Evolutionary conservation across 2,888 invertebrate genomes (phyloP).

Genomic region (Idaea biselata): DNA sequence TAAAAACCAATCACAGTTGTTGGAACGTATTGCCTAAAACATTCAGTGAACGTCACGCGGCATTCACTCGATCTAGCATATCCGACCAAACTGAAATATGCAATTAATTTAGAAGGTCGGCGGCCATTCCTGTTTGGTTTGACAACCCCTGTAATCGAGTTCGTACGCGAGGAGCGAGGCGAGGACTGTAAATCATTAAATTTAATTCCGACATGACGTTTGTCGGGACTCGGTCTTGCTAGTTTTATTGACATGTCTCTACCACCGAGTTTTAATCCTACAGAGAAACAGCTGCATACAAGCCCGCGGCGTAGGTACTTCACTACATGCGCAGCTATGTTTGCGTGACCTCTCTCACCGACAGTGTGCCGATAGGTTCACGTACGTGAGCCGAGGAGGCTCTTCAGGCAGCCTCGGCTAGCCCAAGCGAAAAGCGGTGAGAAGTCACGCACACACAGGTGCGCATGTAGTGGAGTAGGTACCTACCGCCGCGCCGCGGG

Average conservation of each 20-base stretch:
- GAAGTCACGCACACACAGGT: no score
- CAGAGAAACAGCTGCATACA: no score
- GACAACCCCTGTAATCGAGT: conserved; percentile 54
- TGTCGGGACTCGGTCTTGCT: conserved; percentile 38
- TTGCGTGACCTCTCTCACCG: no score
- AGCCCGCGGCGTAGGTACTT: no score
- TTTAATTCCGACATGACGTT: conserved; percentile 50
- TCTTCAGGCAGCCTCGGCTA: no score
- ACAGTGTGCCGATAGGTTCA: no score
- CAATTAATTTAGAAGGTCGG: conserved; percentile 56
- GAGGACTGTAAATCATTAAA: conserved; percentile 56
- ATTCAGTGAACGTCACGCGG: conserved; percentile 2
- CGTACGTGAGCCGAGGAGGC: no score
- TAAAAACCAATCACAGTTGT: not conserved
- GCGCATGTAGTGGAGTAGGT: no score
- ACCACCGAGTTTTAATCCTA: no score
- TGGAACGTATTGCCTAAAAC: not conserved
- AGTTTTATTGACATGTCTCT: conserved; percentile 33
- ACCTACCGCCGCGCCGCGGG: no score
- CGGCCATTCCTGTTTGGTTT: conserved; percentile 46
- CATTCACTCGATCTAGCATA: conserved; percentile 36
- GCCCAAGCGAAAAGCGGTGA: no score
- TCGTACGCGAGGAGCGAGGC: conserved; percentile 39
- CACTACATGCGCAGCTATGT: no score
- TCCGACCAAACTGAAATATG: conserved; percentile 42